Base-by-base conservation (phyloP, 2,797 vertebrate genomes). In the Tenualosa ilisha region DNA sequence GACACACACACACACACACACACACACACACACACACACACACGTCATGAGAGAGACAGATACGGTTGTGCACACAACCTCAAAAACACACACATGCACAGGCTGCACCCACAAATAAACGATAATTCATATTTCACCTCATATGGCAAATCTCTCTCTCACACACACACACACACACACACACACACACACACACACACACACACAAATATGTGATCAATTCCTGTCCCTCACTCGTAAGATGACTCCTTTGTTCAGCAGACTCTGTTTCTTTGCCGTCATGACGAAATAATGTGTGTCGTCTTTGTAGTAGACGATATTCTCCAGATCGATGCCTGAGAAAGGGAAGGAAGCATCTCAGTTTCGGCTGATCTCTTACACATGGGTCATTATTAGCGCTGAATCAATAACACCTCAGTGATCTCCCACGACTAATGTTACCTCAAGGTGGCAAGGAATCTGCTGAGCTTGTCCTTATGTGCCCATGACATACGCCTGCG, bases 241-340 rank as follows among this genome's bases (percentile, higher is more conserved):
- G 90, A 99, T 98, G 84, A 99, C 98, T 83, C 97, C 96, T 93
- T 99, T 99, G 50, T 98, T 97, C 94, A 99, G 89, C 85, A 99
- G 93, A 90, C 98, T 99, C 92, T 97, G 98, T 84, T 99, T 99
- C 95, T 99, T 99, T 85, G 98, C 98, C 0, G 98, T 99, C 98
- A 99, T 99, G 81, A 99, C 98, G 81, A 99, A 99, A 93, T 99
- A 99, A 92, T 99, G 98, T 0, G 98, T 99, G 91, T 99, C 97
- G 12, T 99, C 98, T 91, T 99, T 99, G 90, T 99, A 99, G 93
- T 99, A 99, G 26, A 99, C 98, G 0, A 99, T 98, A 93, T 99
- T 99, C 92, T 99, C 98, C 92, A 99, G 93, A 88, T 99, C 97
- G 31, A 99, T 97, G 82, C 98, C 98, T 98, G 89, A 59, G 83